These are phyloP conservation scores for Cyclophora punctaria DNA, from an alignment of 2,888 invertebrate genomes.

Conservation along the genomic window DNA sequence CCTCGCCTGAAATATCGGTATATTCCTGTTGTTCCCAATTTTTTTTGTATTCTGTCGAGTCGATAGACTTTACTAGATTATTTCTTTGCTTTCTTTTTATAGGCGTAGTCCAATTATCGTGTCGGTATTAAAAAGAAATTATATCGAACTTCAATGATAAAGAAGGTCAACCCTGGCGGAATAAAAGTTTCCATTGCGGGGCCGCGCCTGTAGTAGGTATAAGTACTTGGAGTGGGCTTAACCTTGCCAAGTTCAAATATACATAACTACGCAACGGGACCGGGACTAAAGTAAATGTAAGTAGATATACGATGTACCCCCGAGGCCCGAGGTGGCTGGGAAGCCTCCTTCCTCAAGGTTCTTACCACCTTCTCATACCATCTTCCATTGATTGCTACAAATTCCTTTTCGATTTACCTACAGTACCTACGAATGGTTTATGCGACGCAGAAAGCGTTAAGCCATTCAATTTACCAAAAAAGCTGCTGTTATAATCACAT, in stretches of 20 bases:
- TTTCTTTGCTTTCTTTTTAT: too few relatives aligned
- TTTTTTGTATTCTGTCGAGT: neutral
- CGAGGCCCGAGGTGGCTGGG: slow-evolving; percentile 3
- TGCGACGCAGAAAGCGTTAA: too few relatives aligned
- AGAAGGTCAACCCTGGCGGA: too few relatives aligned
- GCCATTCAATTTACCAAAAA: too few relatives aligned
- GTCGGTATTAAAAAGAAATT: too few relatives aligned
- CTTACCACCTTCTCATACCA: slow-evolving; percentile 9
- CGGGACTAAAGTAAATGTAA: slow-evolving; percentile 6
- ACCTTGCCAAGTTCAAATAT: slow-evolving; percentile 3
- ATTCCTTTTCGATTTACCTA: slow-evolving; percentile 7
- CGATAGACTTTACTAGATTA: too few relatives aligned
- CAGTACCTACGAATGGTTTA: neutral
- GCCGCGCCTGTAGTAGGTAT: too few relatives aligned
- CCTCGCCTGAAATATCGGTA: too few relatives aligned
- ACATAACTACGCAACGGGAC: neutral
- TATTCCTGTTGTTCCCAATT: neutral
- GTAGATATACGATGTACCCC: slow-evolving; percentile 8
- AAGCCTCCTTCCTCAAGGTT: slow-evolving; percentile 3
- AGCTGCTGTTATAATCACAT: too few relatives aligned
- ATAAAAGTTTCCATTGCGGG: too few relatives aligned
- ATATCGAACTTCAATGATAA: too few relatives aligned
- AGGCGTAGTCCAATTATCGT: too few relatives aligned
- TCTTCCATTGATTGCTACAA: slow-evolving; percentile 7
- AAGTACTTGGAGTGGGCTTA: neutral